Evolutionary conservation across 2,888 invertebrate genomes (phyloP).

Genomic region (Lasioglossum vierecki): DNA sequence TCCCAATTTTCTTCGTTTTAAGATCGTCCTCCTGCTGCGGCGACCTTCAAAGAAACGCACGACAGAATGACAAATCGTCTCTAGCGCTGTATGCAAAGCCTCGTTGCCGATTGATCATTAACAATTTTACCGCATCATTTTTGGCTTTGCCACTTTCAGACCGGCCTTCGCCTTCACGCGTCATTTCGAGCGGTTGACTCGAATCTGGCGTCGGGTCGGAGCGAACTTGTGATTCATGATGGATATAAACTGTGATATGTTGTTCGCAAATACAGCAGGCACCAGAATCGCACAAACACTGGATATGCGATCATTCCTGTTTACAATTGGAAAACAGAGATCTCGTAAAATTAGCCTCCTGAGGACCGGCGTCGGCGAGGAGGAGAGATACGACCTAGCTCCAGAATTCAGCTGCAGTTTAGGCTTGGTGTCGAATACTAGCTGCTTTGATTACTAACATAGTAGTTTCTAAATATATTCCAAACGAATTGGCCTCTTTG

Average conservation of each 20-base stretch:
- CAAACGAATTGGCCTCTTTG: no score
- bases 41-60: constrained; percentile 29
- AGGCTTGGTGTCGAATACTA: not conserved
- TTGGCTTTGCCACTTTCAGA: constrained; percentile 4
- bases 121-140: constrained; percentile 20
- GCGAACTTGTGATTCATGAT: not conserved
- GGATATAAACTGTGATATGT: not conserved
- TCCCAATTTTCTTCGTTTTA: not conserved
- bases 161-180: not conserved
- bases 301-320: not conserved
- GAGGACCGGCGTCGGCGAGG: not conserved
- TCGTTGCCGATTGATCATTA: constrained; percentile 1
- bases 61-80: constrained; percentile 28
- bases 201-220: not conserved
- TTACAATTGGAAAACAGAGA: not conserved
- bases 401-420: not conserved
- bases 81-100: not conserved
- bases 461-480: not conserved
- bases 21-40: not conserved
- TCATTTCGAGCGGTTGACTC: not conserved
- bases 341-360: not conserved
- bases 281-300: not conserved
- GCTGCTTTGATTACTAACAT: not conserved
- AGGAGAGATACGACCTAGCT: not conserved
- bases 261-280: not conserved